Evolutionary conservation across 2,113 vertebrate species (phyloP), one percentile per base, ranked within the genome.

Genomic region (Choloepus hoffmanni): DNA sequence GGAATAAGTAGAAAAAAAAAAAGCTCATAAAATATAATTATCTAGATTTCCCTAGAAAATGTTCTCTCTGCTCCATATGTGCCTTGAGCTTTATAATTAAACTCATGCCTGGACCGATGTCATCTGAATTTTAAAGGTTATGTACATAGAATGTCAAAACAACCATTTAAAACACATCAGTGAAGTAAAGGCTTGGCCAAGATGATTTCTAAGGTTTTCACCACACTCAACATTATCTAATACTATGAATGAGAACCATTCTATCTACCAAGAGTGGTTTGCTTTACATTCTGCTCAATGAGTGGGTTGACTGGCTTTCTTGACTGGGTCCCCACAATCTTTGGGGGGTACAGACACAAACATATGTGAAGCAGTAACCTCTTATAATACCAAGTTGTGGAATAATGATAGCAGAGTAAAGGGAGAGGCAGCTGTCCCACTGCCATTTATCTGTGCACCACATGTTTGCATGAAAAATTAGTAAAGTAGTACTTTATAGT

Each of bases 91-190:
- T 97, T 94, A 88, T 97, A 97, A 96, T 98, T 97, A 98, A 97
- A 96, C 79, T 96, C 83, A 94, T 94, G 74, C 94, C 86, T 96
- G 83, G 94, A 97, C 94, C 95, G 92, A 89, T 93, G 94, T 95
- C 95, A 96, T 94, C 83, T 91, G 93, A 93, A 94, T 97, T 97
- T 97, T 97, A 98, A 98, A 97, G 96, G 93, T 96, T 96, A 96
- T 93, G 45, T 97, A 89, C 93, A 81, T 84, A 91, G 89, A 87
- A 91, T 96, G 95, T 95, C 95, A 97, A 94, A 97, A 95, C 93
- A 96, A 93, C 79, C 89, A 91, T 95, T 95, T 95, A 86, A 98
- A 96, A 96, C 70, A 93, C 95, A 95, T 93, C 83, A 90, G 85
- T 93, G 58, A 76, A 96, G 65, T 67, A 77, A 91, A 96, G 74